A percentile compares a stretch with the other conserved stretches of the same genome.
Evolutionary conservation across 2,113 vertebrate species (phyloP).

Genomic region (Zingel zingel): DNA sequence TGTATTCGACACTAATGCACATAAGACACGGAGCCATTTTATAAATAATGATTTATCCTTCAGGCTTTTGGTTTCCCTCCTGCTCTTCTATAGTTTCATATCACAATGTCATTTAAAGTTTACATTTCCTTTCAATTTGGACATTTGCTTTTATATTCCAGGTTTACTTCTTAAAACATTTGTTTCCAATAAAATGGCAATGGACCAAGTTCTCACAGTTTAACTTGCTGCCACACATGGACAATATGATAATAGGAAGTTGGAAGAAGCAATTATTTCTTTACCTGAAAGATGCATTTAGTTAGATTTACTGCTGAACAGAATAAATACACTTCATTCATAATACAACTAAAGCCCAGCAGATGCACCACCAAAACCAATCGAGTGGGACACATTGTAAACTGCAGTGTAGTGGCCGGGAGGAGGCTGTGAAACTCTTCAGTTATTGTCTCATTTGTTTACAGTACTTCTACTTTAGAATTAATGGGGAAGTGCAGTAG

Average conservation of each 20-base stretch:
- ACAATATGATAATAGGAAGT: background rate
- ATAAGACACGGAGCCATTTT: conserved; percentile 67
- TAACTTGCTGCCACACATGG: background rate
- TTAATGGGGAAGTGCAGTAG: conserved; percentile 17
- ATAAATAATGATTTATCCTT: conserved; percentile 76
- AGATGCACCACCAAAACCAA: conserved; percentile 4
- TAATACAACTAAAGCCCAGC: background rate
- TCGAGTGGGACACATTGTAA: background rate
- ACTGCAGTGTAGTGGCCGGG: background rate
- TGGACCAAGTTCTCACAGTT: background rate
- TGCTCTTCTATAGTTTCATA: conserved; percentile 11
- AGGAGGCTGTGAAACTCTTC: conserved; percentile 9
- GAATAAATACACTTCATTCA: background rate
- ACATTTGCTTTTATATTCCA: background rate
- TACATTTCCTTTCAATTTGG: conserved; percentile 9
- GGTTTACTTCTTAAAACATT: background rate
- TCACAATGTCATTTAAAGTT: conserved; percentile 1
- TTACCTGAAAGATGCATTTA: background rate
- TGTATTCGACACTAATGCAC: conserved; percentile 72
- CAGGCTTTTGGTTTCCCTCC: conserved; percentile 40
- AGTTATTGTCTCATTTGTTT: conserved; percentile 34
- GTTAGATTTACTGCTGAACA: background rate
- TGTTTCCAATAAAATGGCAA: background rate
- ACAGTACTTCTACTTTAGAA: conserved; percentile 8
- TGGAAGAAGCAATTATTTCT: background rate